Base-by-base conservation (phyloP, 2,113 vertebrate species). In the Centropristis striata region DNA sequence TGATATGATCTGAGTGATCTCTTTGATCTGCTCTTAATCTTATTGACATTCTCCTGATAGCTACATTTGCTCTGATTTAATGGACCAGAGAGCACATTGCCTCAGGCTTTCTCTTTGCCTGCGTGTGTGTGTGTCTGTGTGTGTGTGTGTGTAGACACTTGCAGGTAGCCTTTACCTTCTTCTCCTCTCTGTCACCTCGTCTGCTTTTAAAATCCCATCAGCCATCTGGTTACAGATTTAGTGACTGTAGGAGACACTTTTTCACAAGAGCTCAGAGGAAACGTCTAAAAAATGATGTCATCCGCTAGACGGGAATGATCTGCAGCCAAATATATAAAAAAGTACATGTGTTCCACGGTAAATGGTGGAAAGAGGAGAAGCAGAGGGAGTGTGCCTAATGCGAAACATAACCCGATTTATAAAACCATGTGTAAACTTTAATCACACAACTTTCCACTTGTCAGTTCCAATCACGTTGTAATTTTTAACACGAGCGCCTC, bases 11-110 rank as follows among this genome's bases (percentile, higher is more conserved):
- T 25, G 53, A 28, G 51, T 36, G 12, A 59, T 63, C 32, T 54
- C n/a, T 71, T 37, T 64, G 65, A 86, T 79, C 74, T 73, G 75
- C 63, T 77, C 28, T 80, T 58, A 57, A 70, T 80, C 75, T 37
- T 50, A 77, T 76, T 78, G 81, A 78, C 69, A 66, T 83, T 79
- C 46, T 76, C 61, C 63, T 71, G 75, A 86, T 78, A 58, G 77
- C 63, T 54, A 27, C 81, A 71, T 83, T 9, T 71, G 71, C 71
- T 53, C 41, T 58, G 57, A 83, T 59, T 78, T 75, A 83, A 84
- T 61, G 54, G 76, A 67, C 57, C 49, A 21, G 15, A 61, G 75
- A 76, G 49, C 53, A 74, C 69, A 55, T 69, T 9, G 69, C 73
- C 63, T 55, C 39, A 23, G 61, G 86, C 51, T 54, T 7, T 57